Conservation (phyloP, 2,888 invertebrate species). For the Dorcus parallelipipedus region DNA sequence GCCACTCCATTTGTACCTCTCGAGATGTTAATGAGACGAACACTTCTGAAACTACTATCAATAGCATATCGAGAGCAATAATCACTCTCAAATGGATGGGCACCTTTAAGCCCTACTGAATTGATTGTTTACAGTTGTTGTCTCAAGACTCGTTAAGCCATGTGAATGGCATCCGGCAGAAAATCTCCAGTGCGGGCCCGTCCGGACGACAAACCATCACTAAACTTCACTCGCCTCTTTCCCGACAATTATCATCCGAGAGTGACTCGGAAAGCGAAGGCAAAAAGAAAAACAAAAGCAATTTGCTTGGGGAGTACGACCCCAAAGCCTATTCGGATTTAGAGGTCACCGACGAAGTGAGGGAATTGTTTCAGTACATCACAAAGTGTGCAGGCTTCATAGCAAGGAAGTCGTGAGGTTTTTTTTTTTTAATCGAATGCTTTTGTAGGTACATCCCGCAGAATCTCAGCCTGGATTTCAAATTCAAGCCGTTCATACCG, state of each 20-base stretch:
- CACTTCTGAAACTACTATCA: too few species aligned
- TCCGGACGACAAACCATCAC: constrained; percentile 32
- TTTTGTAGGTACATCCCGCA: constrained; percentile 83
- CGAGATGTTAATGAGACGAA: too few species aligned
- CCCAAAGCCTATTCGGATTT: constrained; percentile 81
- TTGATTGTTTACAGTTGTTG: constrained; percentile 1
- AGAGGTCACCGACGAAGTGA: constrained; percentile 77
- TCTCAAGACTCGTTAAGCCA: constrained; percentile 11
- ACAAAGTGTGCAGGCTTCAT: constrained; percentile 59
- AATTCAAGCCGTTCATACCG: constrained; percentile 90
- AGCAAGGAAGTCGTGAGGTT: background rate
- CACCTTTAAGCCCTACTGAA: too few species aligned
- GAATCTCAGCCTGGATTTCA: constrained; percentile 83
- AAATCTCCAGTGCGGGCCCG: constrained; percentile 28
- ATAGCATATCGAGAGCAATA: too few species aligned
- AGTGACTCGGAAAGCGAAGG: constrained; percentile 40
- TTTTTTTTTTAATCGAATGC: background rate
- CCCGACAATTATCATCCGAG: constrained; percentile 25
- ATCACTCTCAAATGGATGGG: too few species aligned
- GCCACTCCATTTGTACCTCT: too few species aligned
- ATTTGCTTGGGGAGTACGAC: constrained; percentile 63
- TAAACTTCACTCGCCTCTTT: constrained; percentile 23
- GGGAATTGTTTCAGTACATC: constrained; percentile 91
- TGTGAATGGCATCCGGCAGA: constrained; percentile 15
- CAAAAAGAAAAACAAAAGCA: constrained; percentile 26